These are phyloP conservation scores for Sminthopsis crassicaudata DNA, from an alignment of 2,113 vertebrate species.

Conservation along the genomic window DNA sequence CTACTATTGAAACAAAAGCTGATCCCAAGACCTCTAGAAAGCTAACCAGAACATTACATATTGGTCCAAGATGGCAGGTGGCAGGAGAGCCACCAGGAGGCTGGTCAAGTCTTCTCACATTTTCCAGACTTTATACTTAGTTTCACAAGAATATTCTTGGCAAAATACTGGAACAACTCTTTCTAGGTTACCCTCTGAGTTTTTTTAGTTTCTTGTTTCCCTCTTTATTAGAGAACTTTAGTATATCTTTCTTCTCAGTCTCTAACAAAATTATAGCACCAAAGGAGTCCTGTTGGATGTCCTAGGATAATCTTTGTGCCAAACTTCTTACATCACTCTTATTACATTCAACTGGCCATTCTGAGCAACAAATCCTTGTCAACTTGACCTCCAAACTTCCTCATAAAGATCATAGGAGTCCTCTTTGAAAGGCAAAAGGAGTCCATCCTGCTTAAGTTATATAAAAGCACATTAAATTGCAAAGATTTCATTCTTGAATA, in stretches of 20 bases:
- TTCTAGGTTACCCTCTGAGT: background rate
- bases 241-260: background rate
- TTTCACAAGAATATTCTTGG: background rate
- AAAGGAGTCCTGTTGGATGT: background rate
- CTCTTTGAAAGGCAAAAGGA: constrained; percentile 12
- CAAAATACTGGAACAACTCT: background rate
- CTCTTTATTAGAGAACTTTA: background rate
- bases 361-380: constrained; percentile 5
- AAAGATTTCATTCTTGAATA: constrained; percentile 19
- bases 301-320: background rate
- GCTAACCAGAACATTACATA: no score
- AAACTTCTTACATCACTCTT: constrained; percentile 21
- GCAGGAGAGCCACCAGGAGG: no score
- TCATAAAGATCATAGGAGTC: background rate
- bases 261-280: background rate
- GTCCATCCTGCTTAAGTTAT: background rate
- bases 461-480: background rate
- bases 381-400: constrained; percentile 36
- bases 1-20: no score
- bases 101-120: background rate
- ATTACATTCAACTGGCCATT: background rate
- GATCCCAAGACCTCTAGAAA: no score
- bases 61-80: no score
- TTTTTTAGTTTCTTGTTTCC: background rate
- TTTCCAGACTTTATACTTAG: background rate